phyloP scores from a whole-genome alignment of 2,888 invertebrate genomes.

The Eudemis profundana region DNA sequence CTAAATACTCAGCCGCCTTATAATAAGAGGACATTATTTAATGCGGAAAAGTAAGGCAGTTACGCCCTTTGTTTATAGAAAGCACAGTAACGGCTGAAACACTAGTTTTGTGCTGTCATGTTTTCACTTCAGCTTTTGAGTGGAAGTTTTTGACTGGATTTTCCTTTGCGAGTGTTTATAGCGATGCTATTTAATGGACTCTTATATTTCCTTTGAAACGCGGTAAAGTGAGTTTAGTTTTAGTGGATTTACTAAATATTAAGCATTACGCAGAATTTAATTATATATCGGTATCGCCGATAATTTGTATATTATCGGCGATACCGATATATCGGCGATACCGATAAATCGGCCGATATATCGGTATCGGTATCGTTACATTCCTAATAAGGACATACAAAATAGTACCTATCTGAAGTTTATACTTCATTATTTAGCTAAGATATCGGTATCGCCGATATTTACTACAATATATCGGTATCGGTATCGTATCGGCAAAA shows the following conservation, averaged over 20 bases:
- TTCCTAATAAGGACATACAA: too few relatives aligned
- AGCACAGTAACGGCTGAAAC: background rate
- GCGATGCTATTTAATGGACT: background rate
- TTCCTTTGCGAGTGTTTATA: background rate
- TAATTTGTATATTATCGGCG: too few relatives aligned
- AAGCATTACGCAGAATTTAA: too few relatives aligned
- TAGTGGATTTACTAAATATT: background rate
- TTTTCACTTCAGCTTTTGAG: background rate
- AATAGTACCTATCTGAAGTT: too few relatives aligned
- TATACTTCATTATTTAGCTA: too few relatives aligned
- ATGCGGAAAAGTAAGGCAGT: background rate
- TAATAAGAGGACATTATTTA: background rate
- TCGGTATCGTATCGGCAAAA: too few relatives aligned
- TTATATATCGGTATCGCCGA: too few relatives aligned
- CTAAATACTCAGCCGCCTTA: background rate
- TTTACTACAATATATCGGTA: too few relatives aligned
- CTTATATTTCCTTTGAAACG: background rate
- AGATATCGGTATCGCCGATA: too few relatives aligned
- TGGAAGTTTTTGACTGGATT: background rate
- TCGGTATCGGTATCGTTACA: too few relatives aligned
- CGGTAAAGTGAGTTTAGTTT: background rate
- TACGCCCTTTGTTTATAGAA: background rate
- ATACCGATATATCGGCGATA: too few relatives aligned
- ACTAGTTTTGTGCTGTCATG: conserved; percentile 5
- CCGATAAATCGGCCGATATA: too few relatives aligned